These are phyloP conservation scores for Parnassius orleans DNA, from an alignment of 2,888 invertebrate genomes.

Conservation along the genomic window DNA sequence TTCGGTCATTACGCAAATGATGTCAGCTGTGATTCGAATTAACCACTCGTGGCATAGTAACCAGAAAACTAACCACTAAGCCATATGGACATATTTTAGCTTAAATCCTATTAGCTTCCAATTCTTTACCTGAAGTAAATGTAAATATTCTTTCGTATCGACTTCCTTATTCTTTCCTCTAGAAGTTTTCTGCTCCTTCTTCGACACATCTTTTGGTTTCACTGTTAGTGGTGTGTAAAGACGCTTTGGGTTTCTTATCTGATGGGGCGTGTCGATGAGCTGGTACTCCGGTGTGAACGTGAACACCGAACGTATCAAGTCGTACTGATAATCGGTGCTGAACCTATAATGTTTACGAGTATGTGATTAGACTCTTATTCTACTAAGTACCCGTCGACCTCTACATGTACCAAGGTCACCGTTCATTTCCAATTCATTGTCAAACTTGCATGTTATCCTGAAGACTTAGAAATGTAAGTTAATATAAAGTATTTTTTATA, in stretches of 20 bases:
- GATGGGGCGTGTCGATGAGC: constrained; percentile 56
- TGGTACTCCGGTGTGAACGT: constrained; percentile 59
- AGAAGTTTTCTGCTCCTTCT: constrained; percentile 38
- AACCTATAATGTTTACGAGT: constrained; percentile 47
- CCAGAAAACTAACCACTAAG: too few relatives aligned
- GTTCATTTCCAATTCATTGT: too few relatives aligned
- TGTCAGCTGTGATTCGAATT: too few relatives aligned
- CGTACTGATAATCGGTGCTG: constrained; percentile 69
- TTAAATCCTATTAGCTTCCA: background rate
- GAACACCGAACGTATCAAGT: constrained; percentile 64
- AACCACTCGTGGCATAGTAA: too few relatives aligned
- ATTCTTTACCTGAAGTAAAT: constrained; percentile 52
- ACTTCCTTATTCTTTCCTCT: constrained; percentile 55
- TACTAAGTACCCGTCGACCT: too few relatives aligned
- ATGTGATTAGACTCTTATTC: too few relatives aligned
- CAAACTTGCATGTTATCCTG: too few relatives aligned
- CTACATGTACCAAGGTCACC: too few relatives aligned
- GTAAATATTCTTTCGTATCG: constrained; percentile 54
- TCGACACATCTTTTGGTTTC: constrained; percentile 50
- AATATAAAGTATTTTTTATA: too few relatives aligned
- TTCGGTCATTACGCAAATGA: too few relatives aligned
- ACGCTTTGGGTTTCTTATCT: constrained; percentile 55
- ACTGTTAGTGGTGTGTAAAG: constrained; percentile 49
- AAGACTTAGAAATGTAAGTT: too few relatives aligned
- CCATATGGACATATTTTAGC: too few relatives aligned